Evolutionary conservation across 2,888 invertebrate species (phyloP).

Genomic region (Drosophila kanekoi): DNA sequence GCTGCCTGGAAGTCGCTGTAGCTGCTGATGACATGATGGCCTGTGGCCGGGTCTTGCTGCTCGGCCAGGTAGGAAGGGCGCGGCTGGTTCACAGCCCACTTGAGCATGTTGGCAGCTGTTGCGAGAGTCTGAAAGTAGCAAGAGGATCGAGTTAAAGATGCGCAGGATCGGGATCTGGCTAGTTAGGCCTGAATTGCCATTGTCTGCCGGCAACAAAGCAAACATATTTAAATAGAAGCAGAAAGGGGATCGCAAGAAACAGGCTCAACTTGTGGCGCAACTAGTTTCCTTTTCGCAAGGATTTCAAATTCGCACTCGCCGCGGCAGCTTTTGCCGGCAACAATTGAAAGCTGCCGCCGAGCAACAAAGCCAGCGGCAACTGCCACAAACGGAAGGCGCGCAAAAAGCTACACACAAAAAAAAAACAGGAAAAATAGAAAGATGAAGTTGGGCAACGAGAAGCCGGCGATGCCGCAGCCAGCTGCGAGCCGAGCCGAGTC

Average conservation of each 20-base stretch:
- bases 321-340: constrained; percentile 30
- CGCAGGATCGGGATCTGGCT: constrained; percentile 37
- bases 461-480: constrained; percentile 16
- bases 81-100: constrained; percentile 84
- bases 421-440: constrained; percentile 5
- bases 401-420: constrained; percentile 1
- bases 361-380: no score
- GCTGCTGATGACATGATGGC: constrained; percentile 9
- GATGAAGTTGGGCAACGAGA: constrained; percentile 5
- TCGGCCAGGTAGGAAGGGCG: constrained; percentile 76
- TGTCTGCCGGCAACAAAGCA: constrained; percentile 20
- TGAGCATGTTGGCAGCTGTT: constrained; percentile 75
- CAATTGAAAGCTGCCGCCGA: constrained; percentile 52
- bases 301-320: constrained; percentile 45
- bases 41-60: constrained; percentile 13
- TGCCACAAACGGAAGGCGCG: constrained; percentile 15
- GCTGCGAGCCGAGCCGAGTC: constrained; percentile 8
- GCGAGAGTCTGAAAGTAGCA: constrained; percentile 31
- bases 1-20: constrained; percentile 31
- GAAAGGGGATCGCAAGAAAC: constrained; percentile 34
- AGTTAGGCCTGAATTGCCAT: constrained; percentile 46
- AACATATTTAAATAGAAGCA: neutral
- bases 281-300: constrained; percentile 57
- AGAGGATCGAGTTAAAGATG: constrained; percentile 18
- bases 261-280: constrained; percentile 54